These are phyloP conservation scores for Chromis chromis DNA, from an alignment of 2,797 vertebrate genomes.

Conservation along the genomic window DNA sequence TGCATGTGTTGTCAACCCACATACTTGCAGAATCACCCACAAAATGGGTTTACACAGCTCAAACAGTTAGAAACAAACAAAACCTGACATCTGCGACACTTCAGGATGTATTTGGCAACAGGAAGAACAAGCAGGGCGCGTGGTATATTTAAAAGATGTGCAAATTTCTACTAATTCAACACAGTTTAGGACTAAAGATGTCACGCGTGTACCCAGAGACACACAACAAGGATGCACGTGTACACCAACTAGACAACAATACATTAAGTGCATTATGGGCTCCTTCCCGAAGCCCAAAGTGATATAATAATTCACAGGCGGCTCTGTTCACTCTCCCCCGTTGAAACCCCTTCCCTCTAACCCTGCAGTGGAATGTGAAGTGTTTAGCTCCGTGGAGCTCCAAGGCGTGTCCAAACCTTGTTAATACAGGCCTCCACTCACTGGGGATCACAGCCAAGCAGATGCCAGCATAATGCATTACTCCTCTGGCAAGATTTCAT, in stretches of 20 bases:
- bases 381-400: slow-evolving; percentile 53
- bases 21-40: background rate
- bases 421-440: slow-evolving; percentile 71
- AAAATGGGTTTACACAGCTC: background rate
- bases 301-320: slow-evolving; percentile 33
- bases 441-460: slow-evolving; percentile 60
- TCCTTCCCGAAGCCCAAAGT: slow-evolving; percentile 11
- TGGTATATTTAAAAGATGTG: slow-evolving; percentile 9
- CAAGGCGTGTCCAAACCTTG: slow-evolving; percentile 69
- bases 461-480: slow-evolving; percentile 48
- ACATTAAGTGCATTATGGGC: slow-evolving; percentile 23
- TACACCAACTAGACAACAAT: slow-evolving; percentile 14
- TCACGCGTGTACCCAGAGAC: background rate
- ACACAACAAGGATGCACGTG: background rate
- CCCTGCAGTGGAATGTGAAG: slow-evolving; percentile 73
- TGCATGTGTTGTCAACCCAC: background rate
- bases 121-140: slow-evolving; percentile 3
- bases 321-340: slow-evolving; percentile 24
- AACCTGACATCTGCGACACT: slow-evolving; percentile 37
- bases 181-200: slow-evolving; percentile 12
- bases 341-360: slow-evolving; percentile 43
- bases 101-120: slow-evolving; percentile 4
- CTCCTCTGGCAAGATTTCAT: slow-evolving; percentile 50
- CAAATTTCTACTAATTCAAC: slow-evolving; percentile 7
- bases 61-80: slow-evolving; percentile 12